Evolutionary conservation across 2,113 vertebrate species (phyloP), one percentile per base, ranked within the genome.

Genomic region (Erythrocercus mccallii): DNA sequence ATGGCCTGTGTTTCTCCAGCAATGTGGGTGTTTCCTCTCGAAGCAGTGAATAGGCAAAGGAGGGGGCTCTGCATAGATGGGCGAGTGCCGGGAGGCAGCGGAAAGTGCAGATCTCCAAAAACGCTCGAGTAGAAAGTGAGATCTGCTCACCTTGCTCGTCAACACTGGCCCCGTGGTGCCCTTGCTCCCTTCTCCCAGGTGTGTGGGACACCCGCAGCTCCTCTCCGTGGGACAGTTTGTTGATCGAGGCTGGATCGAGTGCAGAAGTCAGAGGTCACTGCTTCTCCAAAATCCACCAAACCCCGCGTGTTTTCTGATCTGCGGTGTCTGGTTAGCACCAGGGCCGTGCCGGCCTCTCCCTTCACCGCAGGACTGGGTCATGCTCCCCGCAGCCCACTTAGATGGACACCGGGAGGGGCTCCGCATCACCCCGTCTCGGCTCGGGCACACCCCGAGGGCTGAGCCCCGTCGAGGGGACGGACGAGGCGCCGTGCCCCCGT

Each of bases 301-400:
- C 6, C 7, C 45, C 24, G 0, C 0, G 30, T 10, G 12, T n/a
- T 65, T 69, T 17, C n/a, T 20, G 37, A 21, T 27, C 68, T 35
- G 23, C 71, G 8, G 35, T 2, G 37, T 1, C 50, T 11, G 20
- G 3, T 38, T 33, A 60, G 31, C 37, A 8, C 21, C 8, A 9
- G 18, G 23, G 15, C 48, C 76, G 3, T 38, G 33, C 42, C 5
- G 11, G 5, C 44, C 28, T 45, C 68, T 62, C 35, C 31, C 23
- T 38, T 66, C 7, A 0, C 37, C 5, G 0, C 60, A 38, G 54
- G 12, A 11, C 40, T 2, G 37, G 40, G 23, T 1, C 1, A 37
- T 3, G 27, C 6, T 22, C 35, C 53, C 35, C 19, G 3, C 16
- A 76, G 22, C 38, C 40, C 82, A 10, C 38, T 33, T 2, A 53